phyloP scores from a whole-genome alignment of 2,113 vertebrate genomes.

The Anoura caudifer region DNA sequence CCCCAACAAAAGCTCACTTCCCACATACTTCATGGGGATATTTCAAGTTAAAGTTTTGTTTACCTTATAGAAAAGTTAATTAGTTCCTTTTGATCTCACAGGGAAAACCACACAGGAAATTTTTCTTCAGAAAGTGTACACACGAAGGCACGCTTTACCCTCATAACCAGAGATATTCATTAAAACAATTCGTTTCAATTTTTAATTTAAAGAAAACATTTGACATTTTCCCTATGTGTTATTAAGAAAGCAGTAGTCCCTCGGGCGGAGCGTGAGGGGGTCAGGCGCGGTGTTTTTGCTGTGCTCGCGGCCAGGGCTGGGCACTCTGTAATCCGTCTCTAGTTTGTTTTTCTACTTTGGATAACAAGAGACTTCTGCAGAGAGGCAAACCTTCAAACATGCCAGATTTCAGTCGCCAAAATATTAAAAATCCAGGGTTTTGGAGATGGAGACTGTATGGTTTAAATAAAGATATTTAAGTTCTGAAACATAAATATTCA shows the following conservation, averaged over 20 bases:
- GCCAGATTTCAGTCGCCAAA: slow-evolving; percentile 64
- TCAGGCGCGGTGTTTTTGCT: slow-evolving; percentile 60
- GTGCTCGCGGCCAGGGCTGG: slow-evolving; percentile 68
- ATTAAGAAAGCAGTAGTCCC: slow-evolving; percentile 77
- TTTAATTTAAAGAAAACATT: slow-evolving; percentile 86
- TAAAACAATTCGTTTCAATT: slow-evolving; percentile 83
- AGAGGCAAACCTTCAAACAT: slow-evolving; percentile 55
- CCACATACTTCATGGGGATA: slow-evolving; percentile 72
- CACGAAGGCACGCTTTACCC: slow-evolving; percentile 64
- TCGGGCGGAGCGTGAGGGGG: slow-evolving; percentile 70
- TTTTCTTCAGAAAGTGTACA: slow-evolving; percentile 78
- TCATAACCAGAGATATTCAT: slow-evolving; percentile 80
- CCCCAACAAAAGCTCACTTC: slow-evolving; percentile 62
- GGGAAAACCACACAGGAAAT: slow-evolving; percentile 85
- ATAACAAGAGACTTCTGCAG: slow-evolving; percentile 74
- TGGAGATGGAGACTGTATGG: slow-evolving; percentile 45
- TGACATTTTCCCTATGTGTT: slow-evolving; percentile 74
- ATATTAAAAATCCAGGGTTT: slow-evolving; percentile 64
- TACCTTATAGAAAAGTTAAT: slow-evolving; percentile 86
- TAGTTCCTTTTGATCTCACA: slow-evolving; percentile 84
- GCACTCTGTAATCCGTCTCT: slow-evolving; percentile 73
- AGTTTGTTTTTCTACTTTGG: slow-evolving; percentile 59
- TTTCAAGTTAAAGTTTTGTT: slow-evolving; percentile 82
- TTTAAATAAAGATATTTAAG: slow-evolving; percentile 73
- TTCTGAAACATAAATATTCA: slow-evolving; percentile 66